Evolutionary conservation across 2,113 vertebrate species (phyloP).

Genomic region (Cottus gobio): DNA sequence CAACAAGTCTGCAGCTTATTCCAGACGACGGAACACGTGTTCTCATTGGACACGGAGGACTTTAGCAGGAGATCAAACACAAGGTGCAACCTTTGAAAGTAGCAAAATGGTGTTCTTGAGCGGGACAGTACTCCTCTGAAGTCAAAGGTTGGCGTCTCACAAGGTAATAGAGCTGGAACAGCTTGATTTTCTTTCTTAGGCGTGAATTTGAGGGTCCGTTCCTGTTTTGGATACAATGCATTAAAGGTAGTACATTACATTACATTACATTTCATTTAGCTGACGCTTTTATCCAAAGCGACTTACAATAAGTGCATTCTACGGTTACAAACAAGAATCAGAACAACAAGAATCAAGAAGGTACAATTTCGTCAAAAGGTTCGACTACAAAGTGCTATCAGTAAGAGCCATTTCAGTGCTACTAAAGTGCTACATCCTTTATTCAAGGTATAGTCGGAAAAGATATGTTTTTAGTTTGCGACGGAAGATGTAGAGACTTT

Average conservation of each 20-base stretch:
- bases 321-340: too few relatives aligned
- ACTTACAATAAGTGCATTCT: too few relatives aligned
- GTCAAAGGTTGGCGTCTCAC: constrained; percentile 47
- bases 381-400: too few relatives aligned
- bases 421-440: too few relatives aligned
- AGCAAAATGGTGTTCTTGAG: constrained; percentile 34
- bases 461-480: too few relatives aligned
- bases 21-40: constrained; percentile 37
- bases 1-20: constrained; percentile 20
- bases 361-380: too few relatives aligned
- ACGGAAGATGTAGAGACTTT: too few relatives aligned
- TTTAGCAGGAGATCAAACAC: constrained; percentile 58
- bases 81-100: constrained; percentile 37
- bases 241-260: constrained; percentile 8
- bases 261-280: too few relatives aligned
- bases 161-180: constrained; percentile 9
- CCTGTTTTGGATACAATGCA: constrained; percentile 11
- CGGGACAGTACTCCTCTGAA: constrained; percentile 6
- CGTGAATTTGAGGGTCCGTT: neutral
- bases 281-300: too few relatives aligned
- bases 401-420: too few relatives aligned
- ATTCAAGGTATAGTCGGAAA: too few relatives aligned
- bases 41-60: constrained; percentile 40
- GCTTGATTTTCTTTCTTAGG: constrained; percentile 1
- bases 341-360: too few relatives aligned